Evolutionary conservation across 2,113 vertebrate genomes (phyloP).

Genomic region (Bambusicola thoracicus): DNA sequence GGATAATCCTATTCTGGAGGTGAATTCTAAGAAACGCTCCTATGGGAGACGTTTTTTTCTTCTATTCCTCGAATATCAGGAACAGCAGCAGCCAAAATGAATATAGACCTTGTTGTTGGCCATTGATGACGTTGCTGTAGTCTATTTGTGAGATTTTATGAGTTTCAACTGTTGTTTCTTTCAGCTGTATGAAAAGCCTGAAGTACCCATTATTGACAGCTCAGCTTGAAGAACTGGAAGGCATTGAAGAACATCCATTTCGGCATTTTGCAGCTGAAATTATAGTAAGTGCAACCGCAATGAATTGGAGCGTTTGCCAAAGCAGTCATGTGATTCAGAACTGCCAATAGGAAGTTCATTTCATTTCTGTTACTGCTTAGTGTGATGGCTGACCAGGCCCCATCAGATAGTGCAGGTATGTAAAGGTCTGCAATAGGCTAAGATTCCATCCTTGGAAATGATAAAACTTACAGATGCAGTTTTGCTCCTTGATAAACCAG

Average conservation of each 20-base stretch:
- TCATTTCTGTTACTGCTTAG: not conserved
- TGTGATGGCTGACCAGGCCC: not conserved
- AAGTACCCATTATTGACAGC: constrained; percentile 88
- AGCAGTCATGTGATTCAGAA: not conserved
- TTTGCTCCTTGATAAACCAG: not conserved
- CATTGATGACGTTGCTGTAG: not conserved
- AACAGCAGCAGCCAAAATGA: not conserved
- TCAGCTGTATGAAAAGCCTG: constrained; percentile 91
- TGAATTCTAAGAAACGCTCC: not conserved
- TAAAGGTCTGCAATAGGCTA: not conserved
- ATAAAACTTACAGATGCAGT: not conserved
- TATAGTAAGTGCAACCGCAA: constrained; percentile 78
- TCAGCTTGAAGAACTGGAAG: constrained; percentile 83
- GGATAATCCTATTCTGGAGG: not conserved
- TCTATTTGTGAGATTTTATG: not conserved
- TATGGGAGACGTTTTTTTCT: not conserved
- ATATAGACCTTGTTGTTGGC: not conserved
- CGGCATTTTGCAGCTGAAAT: constrained; percentile 87
- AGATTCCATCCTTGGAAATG: not conserved
- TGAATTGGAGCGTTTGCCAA: not conserved
- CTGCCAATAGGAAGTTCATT: not conserved
- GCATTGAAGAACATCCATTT: constrained; percentile 78
- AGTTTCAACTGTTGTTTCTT: constrained; percentile 31
- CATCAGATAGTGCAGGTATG: not conserved
- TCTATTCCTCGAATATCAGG: not conserved